phyloP scores from a whole-genome alignment of 1,140 invertebrate species.

The Drosophila willistoni region DNA sequence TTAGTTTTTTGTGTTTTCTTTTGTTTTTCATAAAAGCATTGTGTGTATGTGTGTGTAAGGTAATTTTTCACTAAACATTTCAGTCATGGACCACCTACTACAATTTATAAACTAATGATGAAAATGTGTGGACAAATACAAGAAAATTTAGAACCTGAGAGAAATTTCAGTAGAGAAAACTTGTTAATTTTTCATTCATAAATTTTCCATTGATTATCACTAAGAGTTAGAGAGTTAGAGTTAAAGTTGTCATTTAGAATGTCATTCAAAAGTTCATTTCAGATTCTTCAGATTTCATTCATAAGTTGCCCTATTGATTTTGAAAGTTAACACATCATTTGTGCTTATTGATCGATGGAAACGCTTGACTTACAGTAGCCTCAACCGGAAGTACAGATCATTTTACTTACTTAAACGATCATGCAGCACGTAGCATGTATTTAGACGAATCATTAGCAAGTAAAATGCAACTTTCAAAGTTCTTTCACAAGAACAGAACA shows the following conservation, averaged over 20 bases:
- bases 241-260: not conserved
- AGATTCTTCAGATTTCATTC: not conserved
- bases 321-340: conserved; percentile 15
- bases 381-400: conserved; percentile 16
- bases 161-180: not conserved
- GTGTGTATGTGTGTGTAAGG: conserved; percentile 17
- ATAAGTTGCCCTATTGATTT: conserved; percentile 4
- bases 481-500: conserved; percentile 5
- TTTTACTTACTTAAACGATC: not conserved
- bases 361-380: not conserved
- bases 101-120: not conserved
- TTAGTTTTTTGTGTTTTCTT: conserved; percentile 15
- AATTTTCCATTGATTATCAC: not conserved
- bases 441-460: conserved; percentile 14
- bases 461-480: conserved; percentile 4
- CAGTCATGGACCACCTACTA: conserved; percentile 12
- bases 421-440: conserved; percentile 9
- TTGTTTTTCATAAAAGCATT: conserved; percentile 6
- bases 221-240: not conserved
- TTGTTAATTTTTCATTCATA: conserved; percentile 1
- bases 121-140: not conserved
- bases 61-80: conserved; percentile 53
- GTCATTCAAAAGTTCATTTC: not conserved
- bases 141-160: not conserved
- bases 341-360: not conserved